Evolutionary conservation across 2,113 vertebrate species (phyloP).

Genomic region (Phrynosoma blainvillii): DNA sequence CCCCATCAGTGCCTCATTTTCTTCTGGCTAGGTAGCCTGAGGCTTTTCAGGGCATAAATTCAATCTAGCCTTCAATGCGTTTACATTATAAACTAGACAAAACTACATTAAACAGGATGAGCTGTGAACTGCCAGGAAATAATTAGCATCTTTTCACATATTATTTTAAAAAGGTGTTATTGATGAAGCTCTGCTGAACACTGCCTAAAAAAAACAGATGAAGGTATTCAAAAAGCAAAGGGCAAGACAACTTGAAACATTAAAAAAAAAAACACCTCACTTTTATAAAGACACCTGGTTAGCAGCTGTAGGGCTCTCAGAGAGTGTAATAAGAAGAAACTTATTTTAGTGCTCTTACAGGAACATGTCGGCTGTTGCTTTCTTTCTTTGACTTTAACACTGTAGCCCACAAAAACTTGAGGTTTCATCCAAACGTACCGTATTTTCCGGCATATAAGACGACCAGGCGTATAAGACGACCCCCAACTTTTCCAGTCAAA

Average conservation of each 20-base stretch:
- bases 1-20: not conserved
- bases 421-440: not conserved
- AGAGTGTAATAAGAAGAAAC: no score
- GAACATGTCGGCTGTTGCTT: no score
- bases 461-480: no score
- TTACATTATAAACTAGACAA: not conserved
- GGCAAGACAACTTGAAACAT: not conserved
- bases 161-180: not conserved
- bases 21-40: not conserved
- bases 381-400: not conserved
- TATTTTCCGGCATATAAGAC: no score
- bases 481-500: no score
- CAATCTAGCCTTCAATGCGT: not conserved
- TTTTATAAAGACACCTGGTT: not conserved
- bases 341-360: no score
- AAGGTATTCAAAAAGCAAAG: not conserved
- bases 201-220: not conserved
- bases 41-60: not conserved
- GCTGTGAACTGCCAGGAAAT: not conserved
- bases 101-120: not conserved
- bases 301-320: no score
- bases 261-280: not conserved
- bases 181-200: not conserved
- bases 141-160: slow-evolving; percentile 1
- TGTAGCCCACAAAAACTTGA: not conserved